Base-by-base conservation (phyloP, 2,797 vertebrate genomes). In the Hippoglossus hippoglossus region DNA sequence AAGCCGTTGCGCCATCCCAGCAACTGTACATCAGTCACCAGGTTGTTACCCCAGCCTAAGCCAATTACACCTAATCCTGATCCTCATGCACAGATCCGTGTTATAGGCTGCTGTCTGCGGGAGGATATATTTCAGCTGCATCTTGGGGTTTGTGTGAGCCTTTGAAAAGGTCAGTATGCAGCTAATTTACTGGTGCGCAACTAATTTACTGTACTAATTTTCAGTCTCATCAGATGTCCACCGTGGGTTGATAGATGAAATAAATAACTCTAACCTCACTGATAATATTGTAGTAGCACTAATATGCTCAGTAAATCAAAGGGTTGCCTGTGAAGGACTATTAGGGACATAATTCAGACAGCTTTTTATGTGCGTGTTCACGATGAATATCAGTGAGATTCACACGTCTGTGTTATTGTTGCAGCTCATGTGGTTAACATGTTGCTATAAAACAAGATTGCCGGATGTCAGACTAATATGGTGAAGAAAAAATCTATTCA, bases 161-260 rank as follows among this genome's bases (percentile, higher is more conserved):
- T 65, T 76, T 66, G 73, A 75, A 88, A 87, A 84, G 85, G 76
- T 89, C 80, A 88, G 36, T 5, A 15, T 79, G 59, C 73, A 73
- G 62, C 67, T 83, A 74, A 89, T 86, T 85, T 83, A 80, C 70
- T 80, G 55, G 52, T 63, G 57, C 80, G 72, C 67, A 75, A 64
- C 72, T 81, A 72, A 89, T 88, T 90, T 87, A 87, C 67, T 75
- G 74, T 66, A 64, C 51, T 75, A 71, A 82, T 82, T 80, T 86
- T 85, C 69, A 51, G 70, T 75, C 60, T 80, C 61, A 73, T 84
- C 79, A 81, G 57, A 79, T 77, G 71, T 76, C 80, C 52, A 78
- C 57, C 78, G 67, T 81, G 66, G 44, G 44, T 34, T 85, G 68
- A 84, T 56, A 44, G 63, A 83, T 75, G 26, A 80, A 80, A 81